A percentile compares a stretch with the other conserved stretches of the same genome.
phyloP scores from a whole-genome alignment of 1,140 invertebrate genomes.

The Drosophila melanica region DNA sequence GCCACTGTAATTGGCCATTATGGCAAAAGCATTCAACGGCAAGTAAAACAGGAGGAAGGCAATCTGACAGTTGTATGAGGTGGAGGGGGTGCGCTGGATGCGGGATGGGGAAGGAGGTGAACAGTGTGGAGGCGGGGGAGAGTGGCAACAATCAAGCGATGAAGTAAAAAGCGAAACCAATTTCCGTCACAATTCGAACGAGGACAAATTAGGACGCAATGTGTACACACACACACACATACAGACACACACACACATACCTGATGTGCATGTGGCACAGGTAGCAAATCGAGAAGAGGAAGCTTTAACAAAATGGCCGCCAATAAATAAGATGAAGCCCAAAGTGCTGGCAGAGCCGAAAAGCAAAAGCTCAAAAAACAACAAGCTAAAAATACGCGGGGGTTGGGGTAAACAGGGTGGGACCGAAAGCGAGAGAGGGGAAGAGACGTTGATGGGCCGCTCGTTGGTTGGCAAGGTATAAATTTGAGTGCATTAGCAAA shows the following conservation, averaged over 20 bases:
- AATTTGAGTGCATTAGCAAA: slow-evolving; percentile 81
- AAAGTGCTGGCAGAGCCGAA: slow-evolving; percentile 22
- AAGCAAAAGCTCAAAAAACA: slow-evolving; percentile 72
- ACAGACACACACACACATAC: slow-evolving; percentile 14
- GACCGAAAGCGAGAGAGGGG: too few relatives aligned
- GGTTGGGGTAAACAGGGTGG: neutral
- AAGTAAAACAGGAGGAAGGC: neutral
- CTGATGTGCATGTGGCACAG: slow-evolving; percentile 12
- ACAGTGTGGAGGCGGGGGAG: neutral
- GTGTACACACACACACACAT: slow-evolving; percentile 9
- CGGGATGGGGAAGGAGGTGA: neutral
- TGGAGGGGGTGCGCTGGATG: neutral
- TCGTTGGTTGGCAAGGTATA: slow-evolving; percentile 58
- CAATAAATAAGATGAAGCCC: slow-evolving; percentile 61
- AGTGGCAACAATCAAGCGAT: slow-evolving; percentile 8
- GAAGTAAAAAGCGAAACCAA: slow-evolving; percentile 59
- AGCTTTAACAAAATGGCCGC: slow-evolving; percentile 75
- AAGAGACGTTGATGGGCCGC: too few relatives aligned
- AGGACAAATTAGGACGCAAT: slow-evolving; percentile 71
- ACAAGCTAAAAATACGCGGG: slow-evolving; percentile 2
- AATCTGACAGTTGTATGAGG: neutral
- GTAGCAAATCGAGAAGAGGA: slow-evolving; percentile 19
- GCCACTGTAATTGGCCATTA: slow-evolving; percentile 51
- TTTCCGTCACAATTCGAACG: slow-evolving; percentile 63
- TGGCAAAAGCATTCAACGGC: slow-evolving; percentile 23